These are phyloP conservation scores for Pithys albifrons DNA, from an alignment of 2,113 vertebrate species.

Conservation along the genomic window DNA sequence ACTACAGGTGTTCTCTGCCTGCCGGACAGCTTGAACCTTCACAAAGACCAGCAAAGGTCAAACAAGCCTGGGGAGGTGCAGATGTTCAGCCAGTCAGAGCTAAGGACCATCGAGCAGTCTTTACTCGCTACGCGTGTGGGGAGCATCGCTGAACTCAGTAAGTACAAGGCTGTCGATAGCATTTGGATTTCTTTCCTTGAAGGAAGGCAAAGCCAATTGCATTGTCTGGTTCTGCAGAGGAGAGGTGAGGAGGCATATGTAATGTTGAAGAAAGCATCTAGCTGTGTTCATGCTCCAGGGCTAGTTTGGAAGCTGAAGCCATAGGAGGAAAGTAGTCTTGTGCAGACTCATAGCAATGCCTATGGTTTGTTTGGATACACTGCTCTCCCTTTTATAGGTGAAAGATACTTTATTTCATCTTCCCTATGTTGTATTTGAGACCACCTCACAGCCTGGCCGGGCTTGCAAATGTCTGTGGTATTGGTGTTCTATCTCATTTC, in stretches of 20 bases:
- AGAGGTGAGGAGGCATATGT: background rate
- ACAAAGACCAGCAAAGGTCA: conserved; percentile 87
- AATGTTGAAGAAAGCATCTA: background rate
- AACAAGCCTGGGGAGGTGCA: conserved; percentile 86
- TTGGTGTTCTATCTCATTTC: background rate
- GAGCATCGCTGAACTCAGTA: conserved; percentile 97
- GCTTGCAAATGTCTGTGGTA: background rate
- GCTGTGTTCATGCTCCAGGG: background rate
- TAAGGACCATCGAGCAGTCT: conserved; percentile 93
- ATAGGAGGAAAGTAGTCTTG: background rate
- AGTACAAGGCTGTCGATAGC: conserved; percentile 66
- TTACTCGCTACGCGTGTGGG: conserved; percentile 93
- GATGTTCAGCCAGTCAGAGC: conserved; percentile 92
- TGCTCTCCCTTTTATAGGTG: background rate
- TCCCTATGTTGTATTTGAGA: fast-evolving
- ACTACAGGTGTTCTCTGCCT: conserved; percentile 90
- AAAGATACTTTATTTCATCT: background rate
- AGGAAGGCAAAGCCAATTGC: background rate
- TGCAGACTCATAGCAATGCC: background rate
- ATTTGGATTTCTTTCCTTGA: background rate
- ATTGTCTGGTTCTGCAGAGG: background rate
- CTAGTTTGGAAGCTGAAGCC: background rate
- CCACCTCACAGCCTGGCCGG: background rate
- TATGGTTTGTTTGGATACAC: background rate
- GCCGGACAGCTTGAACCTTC: conserved; percentile 91